Base-by-base conservation (phyloP, 2,113 vertebrate species). In the Petrocephalus zakoni region DNA sequence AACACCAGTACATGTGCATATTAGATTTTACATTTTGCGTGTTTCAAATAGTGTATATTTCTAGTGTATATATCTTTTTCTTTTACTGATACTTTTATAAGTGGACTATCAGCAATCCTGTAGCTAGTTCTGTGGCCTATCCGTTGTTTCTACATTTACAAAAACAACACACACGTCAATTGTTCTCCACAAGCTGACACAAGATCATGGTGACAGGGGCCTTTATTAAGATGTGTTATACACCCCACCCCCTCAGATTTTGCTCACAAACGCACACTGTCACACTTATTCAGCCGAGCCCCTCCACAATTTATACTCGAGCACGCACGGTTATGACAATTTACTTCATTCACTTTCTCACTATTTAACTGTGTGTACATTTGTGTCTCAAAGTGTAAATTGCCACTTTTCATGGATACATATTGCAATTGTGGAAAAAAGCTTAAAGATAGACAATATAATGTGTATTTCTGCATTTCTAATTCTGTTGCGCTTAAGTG, bases 221-320 rank as follows among this genome's bases (percentile, higher is more conserved):
- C 49, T 88, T 88, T 84, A 88, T 88, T 88, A 84, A 29, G 52
- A 88, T 58, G 6, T 88, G 49, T 88, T 83, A 58, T 42, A 64
- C 86, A 58, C 42, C 19, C 56, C 53, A 52, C 37, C 21, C 88
- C 72, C 34, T 64, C 52, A 83, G 46, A 88, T 82, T 78, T 51
- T 88, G 68, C 34, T 46, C 52, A 82, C 78, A 84, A 82, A 88
- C 72, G 15, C 87, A 56, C 75, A 42, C 72, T 53, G 51, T 86
- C 52, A 55, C 52, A 21, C 87, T 78, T 49, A 52, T 78, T 75
- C 87, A 86, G 10, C 29, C 85, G 15, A 55, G 9, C 46, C 49
- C 49, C 42, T 78, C 72, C 34, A 68, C 64, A 88, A 42, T 78
- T 51, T 88, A 47, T 56, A n/a, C 37, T 46, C 55, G 49, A 61